Conservation (phyloP, 1,140 invertebrate genomes). For the Conus ventricosus region DNA sequence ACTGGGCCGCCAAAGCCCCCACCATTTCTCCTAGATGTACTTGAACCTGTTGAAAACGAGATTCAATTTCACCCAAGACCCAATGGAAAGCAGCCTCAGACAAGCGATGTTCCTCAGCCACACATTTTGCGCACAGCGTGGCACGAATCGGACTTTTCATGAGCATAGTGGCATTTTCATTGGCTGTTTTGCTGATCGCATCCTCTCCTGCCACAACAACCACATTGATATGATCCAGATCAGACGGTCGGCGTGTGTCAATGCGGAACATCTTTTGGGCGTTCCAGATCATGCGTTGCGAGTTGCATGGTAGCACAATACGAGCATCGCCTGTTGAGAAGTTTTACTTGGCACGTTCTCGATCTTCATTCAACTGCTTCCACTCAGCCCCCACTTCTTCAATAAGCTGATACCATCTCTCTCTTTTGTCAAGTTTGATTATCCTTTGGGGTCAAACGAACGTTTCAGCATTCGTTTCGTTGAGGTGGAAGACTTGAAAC, state of each 20-base stretch:
- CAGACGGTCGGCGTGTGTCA: conserved; percentile 91
- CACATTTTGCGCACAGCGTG: conserved; percentile 89
- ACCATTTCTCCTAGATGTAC: conserved; percentile 98
- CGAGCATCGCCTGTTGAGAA: conserved; percentile 83
- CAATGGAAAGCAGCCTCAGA: conserved; percentile 98
- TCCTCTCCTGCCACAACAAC: conserved; percentile 96
- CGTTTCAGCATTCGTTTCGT: conserved; percentile 91
- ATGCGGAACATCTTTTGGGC: conserved; percentile 99
- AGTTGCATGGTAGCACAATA: conserved; percentile 96
- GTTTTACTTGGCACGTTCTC: conserved; percentile 85
- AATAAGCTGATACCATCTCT: conserved; percentile 92
- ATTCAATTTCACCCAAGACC: conserved; percentile 99
- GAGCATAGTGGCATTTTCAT: conserved; percentile 97
- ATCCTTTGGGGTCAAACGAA: conserved; percentile 96
- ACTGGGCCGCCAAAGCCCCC: conserved; percentile 97
- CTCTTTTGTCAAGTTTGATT: conserved; percentile 90
- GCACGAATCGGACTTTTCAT: conserved; percentile 97
- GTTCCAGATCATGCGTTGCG: conserved; percentile 99
- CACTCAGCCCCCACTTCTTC: conserved; percentile 96
- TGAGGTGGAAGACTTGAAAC: conserved; percentile 96
- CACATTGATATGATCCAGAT: conserved; percentile 94
- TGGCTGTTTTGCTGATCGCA: conserved; percentile 94
- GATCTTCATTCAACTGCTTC: conserved; percentile 92
- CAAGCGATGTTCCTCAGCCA: conserved; percentile 96
- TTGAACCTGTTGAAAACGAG: conserved; percentile 97